Percentiles rank a stretch among this genome's conserved stretches.
Evolutionary conservation across 2,888 invertebrate species (phyloP).

Genomic region (Temnothorax unifasciatus): DNA sequence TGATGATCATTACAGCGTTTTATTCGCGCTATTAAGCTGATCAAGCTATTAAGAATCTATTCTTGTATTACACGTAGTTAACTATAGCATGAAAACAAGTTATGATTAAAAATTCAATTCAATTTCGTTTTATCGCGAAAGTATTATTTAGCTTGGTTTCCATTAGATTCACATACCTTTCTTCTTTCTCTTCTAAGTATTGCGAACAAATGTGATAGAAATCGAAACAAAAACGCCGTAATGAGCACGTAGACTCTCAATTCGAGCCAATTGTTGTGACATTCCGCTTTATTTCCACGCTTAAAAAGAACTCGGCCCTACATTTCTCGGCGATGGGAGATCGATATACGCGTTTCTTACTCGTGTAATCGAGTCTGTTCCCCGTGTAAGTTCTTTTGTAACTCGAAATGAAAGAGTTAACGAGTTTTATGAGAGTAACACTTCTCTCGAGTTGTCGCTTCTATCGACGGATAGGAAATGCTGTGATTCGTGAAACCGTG

Average conservation of each 20-base stretch:
- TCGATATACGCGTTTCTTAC: constrained; percentile 39
- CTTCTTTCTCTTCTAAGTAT: not conserved
- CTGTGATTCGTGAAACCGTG: not conserved
- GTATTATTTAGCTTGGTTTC: not conserved
- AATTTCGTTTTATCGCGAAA: not conserved
- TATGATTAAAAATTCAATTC: not conserved
- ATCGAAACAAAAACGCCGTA: constrained; percentile 13
- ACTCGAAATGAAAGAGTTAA: constrained; percentile 50
- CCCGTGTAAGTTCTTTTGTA: constrained; percentile 10
- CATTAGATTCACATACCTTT: not conserved
- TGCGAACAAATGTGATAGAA: not conserved
- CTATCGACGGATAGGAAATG: not conserved
- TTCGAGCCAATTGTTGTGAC: constrained; percentile 26
- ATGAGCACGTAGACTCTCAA: constrained; percentile 13
- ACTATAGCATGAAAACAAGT: not conserved
- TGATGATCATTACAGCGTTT: constrained; percentile 9
- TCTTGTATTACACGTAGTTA: constrained; percentile 2
- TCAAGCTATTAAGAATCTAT: constrained; percentile 9
- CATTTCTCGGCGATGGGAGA: not conserved
- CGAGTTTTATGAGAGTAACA: constrained; percentile 17
- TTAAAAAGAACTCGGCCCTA: constrained; percentile 13
- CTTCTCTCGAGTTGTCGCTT: constrained; percentile 29
- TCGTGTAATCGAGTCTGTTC: constrained; percentile 31
- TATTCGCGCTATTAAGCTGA: constrained; percentile 8
- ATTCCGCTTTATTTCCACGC: not conserved